Percentiles rank a stretch among this genome's conserved stretches.
Evolutionary conservation across 2,888 invertebrate genomes (phyloP).

Genomic region (Stegana nigrithorax): DNA sequence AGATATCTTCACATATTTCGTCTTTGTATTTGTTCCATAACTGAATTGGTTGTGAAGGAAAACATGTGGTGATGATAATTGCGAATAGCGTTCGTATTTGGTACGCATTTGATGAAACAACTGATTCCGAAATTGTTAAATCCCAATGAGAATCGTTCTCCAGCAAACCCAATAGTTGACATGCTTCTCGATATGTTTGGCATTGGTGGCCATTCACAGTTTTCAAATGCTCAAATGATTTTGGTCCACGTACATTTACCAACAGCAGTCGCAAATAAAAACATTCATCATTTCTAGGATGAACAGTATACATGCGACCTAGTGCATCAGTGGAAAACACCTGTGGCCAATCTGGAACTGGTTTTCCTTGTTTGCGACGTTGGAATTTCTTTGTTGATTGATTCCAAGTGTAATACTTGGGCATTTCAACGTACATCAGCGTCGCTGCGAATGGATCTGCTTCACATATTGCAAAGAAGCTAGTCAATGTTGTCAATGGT

Average conservation of each 20-base stretch:
- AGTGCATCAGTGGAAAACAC: conserved; percentile 20
- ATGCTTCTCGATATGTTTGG: conserved; percentile 15
- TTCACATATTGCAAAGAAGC: conserved; percentile 40
- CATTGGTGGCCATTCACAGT: background rate
- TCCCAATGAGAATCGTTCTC: conserved; percentile 26
- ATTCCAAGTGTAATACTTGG: conserved; percentile 54
- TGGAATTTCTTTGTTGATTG: conserved; percentile 43
- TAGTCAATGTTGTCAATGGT: conserved; percentile 24
- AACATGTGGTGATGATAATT: conserved; percentile 21
- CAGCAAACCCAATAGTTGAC: conserved; percentile 21
- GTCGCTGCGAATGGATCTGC: conserved; percentile 46
- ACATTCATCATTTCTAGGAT: background rate
- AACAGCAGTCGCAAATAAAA: conserved; percentile 17
- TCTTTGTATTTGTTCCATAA: background rate
- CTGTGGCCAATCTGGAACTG: conserved; percentile 11
- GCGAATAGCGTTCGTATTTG: conserved; percentile 28
- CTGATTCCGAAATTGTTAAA: conserved; percentile 22
- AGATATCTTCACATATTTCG: background rate
- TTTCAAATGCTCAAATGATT: no score
- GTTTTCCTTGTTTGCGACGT: conserved; percentile 44
- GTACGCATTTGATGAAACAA: conserved; percentile 24
- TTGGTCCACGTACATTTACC: conserved; percentile 2
- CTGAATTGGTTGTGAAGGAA: background rate
- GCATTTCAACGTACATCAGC: conserved; percentile 51
- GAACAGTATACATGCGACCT: background rate